A percentile compares a stretch with the other conserved stretches of the same genome.
Conservation (phyloP, 2,797 vertebrate species). For the Bovichtus diacanthus region DNA sequence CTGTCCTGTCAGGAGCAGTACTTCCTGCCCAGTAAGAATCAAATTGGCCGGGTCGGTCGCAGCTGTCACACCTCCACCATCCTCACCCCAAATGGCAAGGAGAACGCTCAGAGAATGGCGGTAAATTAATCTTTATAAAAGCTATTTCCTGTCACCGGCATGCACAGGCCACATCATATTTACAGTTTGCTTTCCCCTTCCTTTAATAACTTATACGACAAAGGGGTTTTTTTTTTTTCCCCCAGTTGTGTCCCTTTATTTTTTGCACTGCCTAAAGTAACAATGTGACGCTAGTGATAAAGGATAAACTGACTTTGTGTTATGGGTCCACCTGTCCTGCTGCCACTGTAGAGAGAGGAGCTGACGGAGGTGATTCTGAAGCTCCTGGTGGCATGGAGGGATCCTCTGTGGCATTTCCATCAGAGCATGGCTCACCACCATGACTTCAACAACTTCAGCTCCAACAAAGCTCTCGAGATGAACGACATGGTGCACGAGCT, state of each 20-base stretch:
- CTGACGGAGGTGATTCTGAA: slow-evolving; percentile 86
- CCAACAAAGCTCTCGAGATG: slow-evolving; percentile 87
- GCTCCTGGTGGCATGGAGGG: slow-evolving; percentile 87
- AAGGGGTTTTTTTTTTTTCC: no score
- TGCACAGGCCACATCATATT: neutral
- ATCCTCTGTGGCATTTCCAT: slow-evolving; percentile 87
- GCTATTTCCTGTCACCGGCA: slow-evolving; percentile 13
- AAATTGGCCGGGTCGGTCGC: slow-evolving; percentile 79
- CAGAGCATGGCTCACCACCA: slow-evolving; percentile 81
- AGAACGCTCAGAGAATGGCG: slow-evolving; percentile 87
- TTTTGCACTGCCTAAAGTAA: neutral
- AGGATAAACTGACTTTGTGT: neutral
- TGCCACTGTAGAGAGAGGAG: slow-evolving; percentile 82
- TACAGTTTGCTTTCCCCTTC: neutral
- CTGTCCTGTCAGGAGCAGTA: slow-evolving; percentile 81
- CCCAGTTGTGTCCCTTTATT: neutral
- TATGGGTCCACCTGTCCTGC: neutral
- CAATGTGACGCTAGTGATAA: neutral
- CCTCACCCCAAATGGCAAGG: slow-evolving; percentile 88
- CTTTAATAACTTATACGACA: neutral
- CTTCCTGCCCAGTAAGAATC: slow-evolving; percentile 83
- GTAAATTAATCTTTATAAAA: slow-evolving; percentile 74
- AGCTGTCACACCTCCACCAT: slow-evolving; percentile 88
- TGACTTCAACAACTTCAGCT: slow-evolving; percentile 82
- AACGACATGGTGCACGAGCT: slow-evolving; percentile 88